phyloP scores from a whole-genome alignment of 2,888 invertebrate species.

The Leucoma salicis region DNA sequence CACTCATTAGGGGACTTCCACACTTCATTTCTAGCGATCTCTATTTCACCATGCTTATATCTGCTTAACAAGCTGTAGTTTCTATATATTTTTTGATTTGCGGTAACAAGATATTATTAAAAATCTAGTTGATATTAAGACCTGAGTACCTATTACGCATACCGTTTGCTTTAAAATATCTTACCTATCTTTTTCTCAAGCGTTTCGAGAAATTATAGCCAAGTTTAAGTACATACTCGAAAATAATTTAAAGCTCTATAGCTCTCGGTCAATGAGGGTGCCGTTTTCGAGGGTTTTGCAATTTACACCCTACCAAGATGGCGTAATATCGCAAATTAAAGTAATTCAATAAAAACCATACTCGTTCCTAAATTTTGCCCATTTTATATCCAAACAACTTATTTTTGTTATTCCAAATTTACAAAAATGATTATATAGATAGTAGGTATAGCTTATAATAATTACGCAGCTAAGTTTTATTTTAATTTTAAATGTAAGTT shows the following conservation, averaged over 20 bases:
- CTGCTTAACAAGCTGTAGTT: not conserved
- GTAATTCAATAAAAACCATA: constrained; percentile 21
- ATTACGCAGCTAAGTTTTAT: constrained; percentile 14
- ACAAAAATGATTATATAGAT: constrained; percentile 19
- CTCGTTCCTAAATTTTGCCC: constrained; percentile 10
- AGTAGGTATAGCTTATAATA: constrained; percentile 15
- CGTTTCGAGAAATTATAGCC: not conserved
- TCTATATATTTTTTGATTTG: constrained; percentile 4
- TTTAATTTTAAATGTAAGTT: constrained; percentile 17
- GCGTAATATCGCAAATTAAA: constrained; percentile 25
- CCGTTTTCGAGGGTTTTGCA: constrained; percentile 26
- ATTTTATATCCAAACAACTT: constrained; percentile 19
- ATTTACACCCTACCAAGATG: constrained; percentile 21
- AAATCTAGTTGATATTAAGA: constrained; percentile 2
- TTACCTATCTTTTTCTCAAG: not conserved
- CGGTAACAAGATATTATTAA: constrained; percentile 1
- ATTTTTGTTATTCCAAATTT: constrained; percentile 18
- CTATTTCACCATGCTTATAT: not conserved
- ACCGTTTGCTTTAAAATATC: constrained; percentile 13
- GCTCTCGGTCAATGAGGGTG: constrained; percentile 8
- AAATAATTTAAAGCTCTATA: constrained; percentile 9
- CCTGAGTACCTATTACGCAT: constrained; percentile 19
- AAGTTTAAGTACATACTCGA: not conserved
- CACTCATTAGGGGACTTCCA: constrained; percentile 4
- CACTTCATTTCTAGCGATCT: not conserved